Base-by-base conservation (phyloP, 1,140 invertebrate genomes). In the Drosophila punjabiensis region DNA sequence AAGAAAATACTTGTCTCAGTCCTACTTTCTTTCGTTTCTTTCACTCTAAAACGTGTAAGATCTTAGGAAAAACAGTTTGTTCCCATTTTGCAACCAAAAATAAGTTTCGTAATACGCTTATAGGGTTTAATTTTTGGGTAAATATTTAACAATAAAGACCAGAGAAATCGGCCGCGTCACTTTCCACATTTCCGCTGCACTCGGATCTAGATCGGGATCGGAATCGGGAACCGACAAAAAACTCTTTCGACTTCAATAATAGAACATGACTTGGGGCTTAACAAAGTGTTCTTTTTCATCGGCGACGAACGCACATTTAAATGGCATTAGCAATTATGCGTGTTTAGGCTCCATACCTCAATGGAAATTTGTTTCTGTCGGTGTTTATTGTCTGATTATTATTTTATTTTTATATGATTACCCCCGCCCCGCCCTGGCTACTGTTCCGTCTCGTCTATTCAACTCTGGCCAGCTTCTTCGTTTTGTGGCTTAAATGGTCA, bases 251-350 rank as follows among this genome's bases (percentile, higher is more conserved):
- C 43, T 60, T 61, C 18, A 76, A 83, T 81, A 82, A 81, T 47
- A 58, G 81, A 81, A 84, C 85, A 85, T 88, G 85, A 84, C 85
- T 88, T 63, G 69, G 69, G 55, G 33, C 69, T 53, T 33, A 50
- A 73, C 32, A 62, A 52, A 62, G 39, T 35, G 47, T 74, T 81
- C 70, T 74, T 48, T 48, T 47, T 71, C 28, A 35, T 18, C 18
- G 32, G 18, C 7, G 5, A 37, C 8, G n/a, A 43, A 61, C 30
- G 60, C 65, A 74, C 84, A 89, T 89, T 89, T 89, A 89, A 89
- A 89, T 89, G 86, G 85, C 81, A 90, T 89, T 89, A 89, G 81
- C 82, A 86, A 85, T 85, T 86, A 86, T 84, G 66, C 70, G 81
- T 73, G 55, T 78, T 83, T 79, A 76, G 79, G 66, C 70, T 30